These are phyloP conservation scores for Scylla paramamosain DNA, from an alignment of 1,140 invertebrate species.

Conservation along the genomic window DNA sequence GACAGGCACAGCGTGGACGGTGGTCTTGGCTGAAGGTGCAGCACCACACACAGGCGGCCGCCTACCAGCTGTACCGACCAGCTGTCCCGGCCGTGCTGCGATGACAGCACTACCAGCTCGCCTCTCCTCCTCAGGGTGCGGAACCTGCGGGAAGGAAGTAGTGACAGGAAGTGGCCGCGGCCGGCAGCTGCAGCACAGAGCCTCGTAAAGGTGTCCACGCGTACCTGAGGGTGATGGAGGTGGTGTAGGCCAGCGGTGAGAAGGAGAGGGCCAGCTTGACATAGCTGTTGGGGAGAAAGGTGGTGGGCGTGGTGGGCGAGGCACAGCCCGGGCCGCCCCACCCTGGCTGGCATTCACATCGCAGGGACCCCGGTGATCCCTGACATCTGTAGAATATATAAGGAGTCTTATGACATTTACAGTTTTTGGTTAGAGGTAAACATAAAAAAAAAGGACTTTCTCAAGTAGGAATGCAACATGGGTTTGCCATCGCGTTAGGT, in stretches of 20 bases:
- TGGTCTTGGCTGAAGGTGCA: slow-evolving; percentile 32
- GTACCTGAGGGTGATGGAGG: slow-evolving; percentile 56
- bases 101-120: slow-evolving; percentile 52
- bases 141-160: slow-evolving; percentile 16
- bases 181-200: neutral
- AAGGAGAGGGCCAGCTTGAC: slow-evolving; percentile 52
- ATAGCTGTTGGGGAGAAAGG: slow-evolving; percentile 48
- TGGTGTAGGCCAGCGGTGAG: slow-evolving; percentile 50
- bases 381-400: neutral
- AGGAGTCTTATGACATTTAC: neutral
- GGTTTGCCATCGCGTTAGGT: neutral
- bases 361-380: slow-evolving; percentile 44
- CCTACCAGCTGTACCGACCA: slow-evolving; percentile 44
- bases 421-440: neutral
- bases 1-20: neutral
- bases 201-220: neutral
- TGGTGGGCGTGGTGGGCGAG: slow-evolving; percentile 42
- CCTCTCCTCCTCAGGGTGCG: slow-evolving; percentile 29
- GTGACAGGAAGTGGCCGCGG: neutral
- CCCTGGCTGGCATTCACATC: slow-evolving; percentile 42
- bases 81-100: slow-evolving; percentile 51
- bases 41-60: neutral
- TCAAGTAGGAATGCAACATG: neutral
- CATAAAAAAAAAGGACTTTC: neutral
- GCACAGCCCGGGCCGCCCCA: slow-evolving; percentile 40